Conservation (phyloP, 2,797 vertebrate genomes). For the Sardinella longiceps region DNA sequence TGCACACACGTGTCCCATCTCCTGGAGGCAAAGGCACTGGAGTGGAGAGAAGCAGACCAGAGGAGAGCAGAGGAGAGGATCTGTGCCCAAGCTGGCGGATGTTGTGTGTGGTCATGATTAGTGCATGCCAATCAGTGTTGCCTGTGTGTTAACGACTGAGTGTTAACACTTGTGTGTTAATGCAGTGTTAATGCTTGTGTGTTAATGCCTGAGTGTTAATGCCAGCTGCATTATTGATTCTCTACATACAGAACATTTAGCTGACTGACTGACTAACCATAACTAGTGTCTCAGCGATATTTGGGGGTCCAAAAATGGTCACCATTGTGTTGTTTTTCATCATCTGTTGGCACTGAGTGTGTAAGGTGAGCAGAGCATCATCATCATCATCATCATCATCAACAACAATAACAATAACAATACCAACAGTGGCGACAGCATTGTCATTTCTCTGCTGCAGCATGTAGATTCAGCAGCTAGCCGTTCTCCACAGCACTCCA, state of each 20-base stretch:
- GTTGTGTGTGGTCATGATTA: not conserved
- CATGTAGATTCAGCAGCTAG: conserved; percentile 47
- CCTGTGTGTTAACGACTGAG: not conserved
- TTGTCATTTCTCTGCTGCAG: not conserved
- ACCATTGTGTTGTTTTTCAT: not conserved
- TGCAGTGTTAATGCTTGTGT: not conserved
- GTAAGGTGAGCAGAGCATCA: not conserved
- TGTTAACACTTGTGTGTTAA: not conserved
- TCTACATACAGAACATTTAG: not conserved
- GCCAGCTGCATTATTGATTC: not conserved
- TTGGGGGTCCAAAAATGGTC: not conserved
- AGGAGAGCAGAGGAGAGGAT: not conserved
- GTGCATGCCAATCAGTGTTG: not conserved
- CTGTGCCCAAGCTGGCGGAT: not conserved
- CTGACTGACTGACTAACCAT: not conserved
- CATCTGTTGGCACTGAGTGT: not conserved
- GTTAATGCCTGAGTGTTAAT: not conserved
- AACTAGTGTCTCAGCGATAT: not conserved
- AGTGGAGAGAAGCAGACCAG: conserved; percentile 15
- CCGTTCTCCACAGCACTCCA: conserved; percentile 57
- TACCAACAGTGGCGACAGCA: no score
- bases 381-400: conserved; percentile 5
- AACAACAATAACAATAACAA: not conserved
- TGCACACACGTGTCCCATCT: conserved; percentile 50
- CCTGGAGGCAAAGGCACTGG: conserved; percentile 45